Evolutionary conservation across 2,888 invertebrate species (phyloP), one percentile per base, ranked within the genome.

Genomic region (Epirrhoe tristata): DNA sequence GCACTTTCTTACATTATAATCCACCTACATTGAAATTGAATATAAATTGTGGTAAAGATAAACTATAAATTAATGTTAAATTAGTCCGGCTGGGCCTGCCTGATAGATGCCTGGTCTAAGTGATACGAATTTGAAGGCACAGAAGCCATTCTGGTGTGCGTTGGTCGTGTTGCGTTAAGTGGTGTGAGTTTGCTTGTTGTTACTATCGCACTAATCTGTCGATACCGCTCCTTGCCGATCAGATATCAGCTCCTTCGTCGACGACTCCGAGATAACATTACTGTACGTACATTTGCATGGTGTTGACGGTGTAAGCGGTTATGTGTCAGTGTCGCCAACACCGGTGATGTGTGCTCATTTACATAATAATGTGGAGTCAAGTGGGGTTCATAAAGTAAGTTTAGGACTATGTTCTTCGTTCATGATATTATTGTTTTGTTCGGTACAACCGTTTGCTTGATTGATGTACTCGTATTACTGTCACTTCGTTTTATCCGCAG

Each of bases 311-410:
- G 74, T 67, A 72, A 76, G 71, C 77, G 75, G 71, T 75, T 78
- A 69, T 70, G 75, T 73, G 74, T 67, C 72, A 69, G 78, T 72
- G 75, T 69, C 74, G 73, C 72, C 71, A 67, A 73, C 76, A 75
- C 72, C 73, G 74, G 63, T 76, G 75, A 72, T 69, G 67, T 67
- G 70, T 71, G 75, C 62, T 67, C 66, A 58, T 55, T 53, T 34
- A 34, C 31, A 69, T 72, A 71, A 59, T 64, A 56, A 90, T 91
- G 91, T 90, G 91, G 91, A 88, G 82, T 79, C 90, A 89, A 82
- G 86, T 88, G 69, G 83, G 86, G 72, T 79, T 81, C 66, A 84
- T 83, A 53, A 90, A 89, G 91, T 91, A 78, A 85, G 86, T 84
- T 53, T 51, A 14, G 6, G 43, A 32, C 24, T 14, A 39, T 43